These are phyloP conservation scores for Cyaniris semiargus DNA, from an alignment of 2,888 invertebrate species.

Conservation along the genomic window DNA sequence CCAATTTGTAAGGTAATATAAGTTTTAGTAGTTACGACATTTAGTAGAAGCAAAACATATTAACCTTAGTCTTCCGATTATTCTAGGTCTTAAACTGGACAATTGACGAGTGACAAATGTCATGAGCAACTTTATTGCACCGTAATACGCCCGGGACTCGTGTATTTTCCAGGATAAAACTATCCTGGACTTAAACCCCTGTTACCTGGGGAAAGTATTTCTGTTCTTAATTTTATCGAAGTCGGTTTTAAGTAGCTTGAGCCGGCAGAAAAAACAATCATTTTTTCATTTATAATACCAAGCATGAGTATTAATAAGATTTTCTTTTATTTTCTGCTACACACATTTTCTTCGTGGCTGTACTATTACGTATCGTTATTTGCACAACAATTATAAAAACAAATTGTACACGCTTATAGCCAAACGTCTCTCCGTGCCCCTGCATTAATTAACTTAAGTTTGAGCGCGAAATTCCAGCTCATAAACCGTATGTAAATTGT, in stretches of 20 bases:
- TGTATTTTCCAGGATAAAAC: no score
- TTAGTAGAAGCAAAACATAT: background rate
- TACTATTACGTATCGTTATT: slow-evolving; percentile 51
- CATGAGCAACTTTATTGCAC: background rate
- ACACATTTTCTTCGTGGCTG: slow-evolving; percentile 34
- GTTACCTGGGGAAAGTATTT: no score
- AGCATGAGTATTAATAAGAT: no score
- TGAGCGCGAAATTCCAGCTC: slow-evolving; percentile 55
- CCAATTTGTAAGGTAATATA: background rate
- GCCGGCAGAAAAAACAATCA: slow-evolving; percentile 30
- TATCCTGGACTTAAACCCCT: background rate
- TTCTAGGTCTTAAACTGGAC: background rate
- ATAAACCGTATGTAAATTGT: slow-evolving; percentile 43
- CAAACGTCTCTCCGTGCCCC: slow-evolving; percentile 57
- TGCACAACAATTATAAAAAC: slow-evolving; percentile 62
- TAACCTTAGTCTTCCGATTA: background rate
- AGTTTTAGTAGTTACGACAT: background rate
- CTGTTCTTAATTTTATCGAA: background rate
- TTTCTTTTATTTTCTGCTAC: no score
- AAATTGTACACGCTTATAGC: slow-evolving; percentile 55
- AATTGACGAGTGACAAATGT: background rate
- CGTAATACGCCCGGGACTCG: background rate
- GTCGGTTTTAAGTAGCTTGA: background rate
- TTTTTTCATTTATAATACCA: background rate
- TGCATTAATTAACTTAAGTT: slow-evolving; percentile 69